Evolutionary conservation across 92 coral and sea anemone genomes (phyloP), one percentile per base, ranked within the genome.

Genomic region (Paragorgia papillata): DNA sequence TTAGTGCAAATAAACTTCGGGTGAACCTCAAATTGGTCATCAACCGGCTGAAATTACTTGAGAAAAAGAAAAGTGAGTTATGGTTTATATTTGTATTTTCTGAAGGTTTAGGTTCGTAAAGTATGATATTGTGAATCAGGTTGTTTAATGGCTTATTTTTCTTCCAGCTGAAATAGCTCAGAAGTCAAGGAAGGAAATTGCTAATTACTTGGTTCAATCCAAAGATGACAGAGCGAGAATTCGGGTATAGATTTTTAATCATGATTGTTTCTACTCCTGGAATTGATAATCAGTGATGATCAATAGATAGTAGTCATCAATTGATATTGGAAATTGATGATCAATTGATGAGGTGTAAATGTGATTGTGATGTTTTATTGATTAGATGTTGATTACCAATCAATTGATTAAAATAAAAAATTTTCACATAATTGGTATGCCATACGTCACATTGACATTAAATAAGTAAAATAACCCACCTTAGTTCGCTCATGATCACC

Each of bases 141-240:
- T 51, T 39, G 7, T 37, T 37, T 37, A 21, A 3, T 21, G n/a
- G 3, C 40, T 29, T 5, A 27, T 51, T 62, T 73, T 25, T 34
- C 4, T 29, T 71, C 14, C 83, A 94, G 98, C 97, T 57, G 98
- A 94, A 66, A 87, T 94, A 31, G 92, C 97, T 14, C 95, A 82
- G 73, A 94, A 94, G 48, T 82, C 98, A 25, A 87, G 98, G 31
- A 81, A 82, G 84, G 98, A 94, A 82, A 94, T 94, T 26, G 97
- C 97, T 37, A 97, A 94, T 20, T 94, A 94, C 46, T 27, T 94
- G 35, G 71, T 66, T 39, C 92, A 91, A 70, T 92, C 90, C 9
- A 94, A 94, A 82, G 98, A 94, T 35, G 98, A 94, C 73, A 86
- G 98, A 75, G 98, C 98, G 1, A 82, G 98, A 63, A 94, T 94